Base-by-base conservation (phyloP, 2,113 vertebrate species). In the Rhinolophus sinicus region DNA sequence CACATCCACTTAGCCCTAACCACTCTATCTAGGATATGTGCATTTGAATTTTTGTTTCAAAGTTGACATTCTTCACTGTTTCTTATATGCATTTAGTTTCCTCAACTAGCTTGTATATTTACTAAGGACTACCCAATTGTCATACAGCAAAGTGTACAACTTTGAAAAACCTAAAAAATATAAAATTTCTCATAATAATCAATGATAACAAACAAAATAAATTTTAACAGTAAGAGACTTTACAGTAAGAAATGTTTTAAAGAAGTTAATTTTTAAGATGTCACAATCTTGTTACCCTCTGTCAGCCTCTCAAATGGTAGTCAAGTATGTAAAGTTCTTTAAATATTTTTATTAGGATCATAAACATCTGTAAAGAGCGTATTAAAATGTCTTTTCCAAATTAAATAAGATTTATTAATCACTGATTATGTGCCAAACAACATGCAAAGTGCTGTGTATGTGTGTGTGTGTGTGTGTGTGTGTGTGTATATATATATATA, bases 331-430 rank as follows among this genome's bases (percentile, higher is more conserved):
- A 81, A 60, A 73, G 4, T 62, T 92, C 9, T 92, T 69, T 24
- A 56, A 94, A 94, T 92, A 80, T 75, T 84, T 77, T 88, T 58
- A 84, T 84, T 94, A 52, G 24, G 2, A 30, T 64, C 52, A 40
- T 83, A 70, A 88, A 72, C 52, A 9, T 75, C 28, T 78, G 44
- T 54, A 85, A 38, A 64, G 24, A 65, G 9, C 0, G 52, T 35
- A 73, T 84, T 73, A 88, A 72, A 7, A 1, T 9, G 6, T 88
- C 64, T 75, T 88, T 75, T 75, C 19, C 52, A 89, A 88, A 92
- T 38, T 94, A 54, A 67, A 16, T 16, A 75, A 80, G 56, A 26
- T 80, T 92, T 92, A 60, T 80, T 75, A 92, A 92, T 8, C 18
- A 67, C 52, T 44, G 56, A 67, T 40, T 44, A 7, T 78, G 30